Evolutionary conservation across 53 echinoderm and acorn worm species (phyloP).

Genomic region (Holothuria leucospilota): DNA sequence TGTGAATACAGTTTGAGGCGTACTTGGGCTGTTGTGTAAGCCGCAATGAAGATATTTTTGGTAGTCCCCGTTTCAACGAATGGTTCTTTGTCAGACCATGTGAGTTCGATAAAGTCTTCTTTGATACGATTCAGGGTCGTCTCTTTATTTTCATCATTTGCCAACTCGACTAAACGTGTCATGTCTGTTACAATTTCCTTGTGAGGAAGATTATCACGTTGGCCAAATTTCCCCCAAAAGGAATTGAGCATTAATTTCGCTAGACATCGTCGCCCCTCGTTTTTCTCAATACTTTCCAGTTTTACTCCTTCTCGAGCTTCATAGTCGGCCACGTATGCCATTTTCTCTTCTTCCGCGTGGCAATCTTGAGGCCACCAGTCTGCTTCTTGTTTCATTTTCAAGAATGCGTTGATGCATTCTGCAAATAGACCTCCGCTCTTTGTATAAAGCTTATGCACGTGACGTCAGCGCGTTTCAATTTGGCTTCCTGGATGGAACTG

Average conservation of each 20-base stretch:
- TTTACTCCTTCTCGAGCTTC: conserved; percentile 56
- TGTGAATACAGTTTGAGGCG: conserved; percentile 11
- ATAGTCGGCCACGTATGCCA: conserved; percentile 47
- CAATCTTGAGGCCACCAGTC: conserved; percentile 68
- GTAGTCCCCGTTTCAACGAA: conserved; percentile 30
- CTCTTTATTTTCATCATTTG: background rate
- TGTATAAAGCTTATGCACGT: no score
- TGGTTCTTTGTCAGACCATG: background rate
- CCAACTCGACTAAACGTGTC: background rate
- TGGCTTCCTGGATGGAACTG: no score
- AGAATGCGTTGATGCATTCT: conserved; percentile 65
- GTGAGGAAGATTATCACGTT: conserved; percentile 30
- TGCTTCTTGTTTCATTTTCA: conserved; percentile 77
- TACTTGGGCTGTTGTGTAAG: conserved; percentile 41
- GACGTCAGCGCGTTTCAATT: no score
- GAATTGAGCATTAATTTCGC: conserved; percentile 64
- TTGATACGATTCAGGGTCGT: background rate
- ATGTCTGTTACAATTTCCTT: background rate
- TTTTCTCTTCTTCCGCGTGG: conserved; percentile 30
- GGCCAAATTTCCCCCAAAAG: conserved; percentile 64
- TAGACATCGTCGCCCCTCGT: conserved; percentile 53
- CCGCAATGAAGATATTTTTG: no score
- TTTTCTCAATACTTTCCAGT: conserved; percentile 61
- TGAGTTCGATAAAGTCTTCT: background rate
- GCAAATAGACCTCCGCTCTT: conserved; percentile 66